Percentiles rank a stretch among this genome's conserved stretches.
These are phyloP conservation scores for Siderastrea radians DNA, from an alignment of 92 coral and sea anemone species.

Conservation along the genomic window DNA sequence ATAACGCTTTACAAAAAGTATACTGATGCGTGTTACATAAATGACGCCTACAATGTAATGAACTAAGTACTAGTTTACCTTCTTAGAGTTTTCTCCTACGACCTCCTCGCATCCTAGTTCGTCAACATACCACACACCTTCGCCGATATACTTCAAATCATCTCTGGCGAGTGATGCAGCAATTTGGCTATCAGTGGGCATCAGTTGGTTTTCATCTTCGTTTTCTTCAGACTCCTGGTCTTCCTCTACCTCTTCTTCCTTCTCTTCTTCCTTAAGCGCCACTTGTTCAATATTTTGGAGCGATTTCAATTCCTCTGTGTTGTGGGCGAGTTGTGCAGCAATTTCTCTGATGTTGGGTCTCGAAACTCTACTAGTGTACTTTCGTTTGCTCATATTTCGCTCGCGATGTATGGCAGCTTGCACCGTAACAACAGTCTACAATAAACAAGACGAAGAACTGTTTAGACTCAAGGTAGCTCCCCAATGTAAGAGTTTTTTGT, in stretches of 20 bases:
- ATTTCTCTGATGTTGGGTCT: background rate
- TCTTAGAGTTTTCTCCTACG: background rate
- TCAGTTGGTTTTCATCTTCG: background rate
- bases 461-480: too few relatives aligned
- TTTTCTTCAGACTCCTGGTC: background rate
- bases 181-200: too few relatives aligned
- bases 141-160: too few relatives aligned
- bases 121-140: too few relatives aligned
- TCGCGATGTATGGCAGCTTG: slow-evolving; percentile 1
- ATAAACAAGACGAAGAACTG: background rate
- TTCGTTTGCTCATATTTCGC: background rate
- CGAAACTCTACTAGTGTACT: background rate
- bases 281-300: background rate
- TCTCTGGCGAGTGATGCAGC: too few relatives aligned
- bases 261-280: background rate
- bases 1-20: too few relatives aligned
- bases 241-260: background rate
- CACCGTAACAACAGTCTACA: background rate
- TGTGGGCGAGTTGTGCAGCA: background rate
- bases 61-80: background rate
- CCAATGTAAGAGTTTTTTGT: too few relatives aligned
- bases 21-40: too few relatives aligned
- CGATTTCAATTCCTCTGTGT: background rate
- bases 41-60: too few relatives aligned
- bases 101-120: background rate